Conservation (phyloP, 2,888 invertebrate genomes). For the Papilio demoleus region DNA sequence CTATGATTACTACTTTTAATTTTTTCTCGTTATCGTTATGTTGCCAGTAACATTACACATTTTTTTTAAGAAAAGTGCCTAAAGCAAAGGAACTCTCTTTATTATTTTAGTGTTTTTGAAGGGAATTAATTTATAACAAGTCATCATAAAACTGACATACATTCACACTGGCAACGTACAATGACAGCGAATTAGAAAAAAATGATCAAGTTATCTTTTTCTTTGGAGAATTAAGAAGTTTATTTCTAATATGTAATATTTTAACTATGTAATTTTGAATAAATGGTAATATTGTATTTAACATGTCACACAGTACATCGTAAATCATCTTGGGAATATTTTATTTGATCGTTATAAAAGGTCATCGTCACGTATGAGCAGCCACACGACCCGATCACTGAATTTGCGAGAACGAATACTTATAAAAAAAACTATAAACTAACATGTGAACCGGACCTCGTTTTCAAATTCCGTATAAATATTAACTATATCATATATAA, state of each 20-base stretch:
- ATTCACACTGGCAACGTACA: no score
- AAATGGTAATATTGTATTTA: constrained; percentile 1
- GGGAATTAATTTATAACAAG: neutral
- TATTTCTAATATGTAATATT: constrained; percentile 5
- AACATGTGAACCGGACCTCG: constrained; percentile 38
- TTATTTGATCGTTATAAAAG: constrained; percentile 38
- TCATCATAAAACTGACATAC: neutral
- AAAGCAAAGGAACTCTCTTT: no score
- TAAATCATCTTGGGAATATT: constrained; percentile 38
- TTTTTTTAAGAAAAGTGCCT: neutral
- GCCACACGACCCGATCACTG: constrained; percentile 34
- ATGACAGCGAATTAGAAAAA: no score
- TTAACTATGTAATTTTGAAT: neutral
- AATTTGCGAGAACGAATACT: constrained; percentile 32
- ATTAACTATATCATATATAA: no score
- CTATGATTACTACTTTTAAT: constrained; percentile 8
- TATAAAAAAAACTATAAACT: constrained; percentile 28
- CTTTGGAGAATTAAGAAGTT: no score
- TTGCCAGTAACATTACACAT: neutral
- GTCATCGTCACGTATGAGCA: constrained; percentile 39
- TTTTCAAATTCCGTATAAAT: constrained; percentile 37
- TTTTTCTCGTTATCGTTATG: neutral
- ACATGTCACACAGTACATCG: constrained; percentile 29
- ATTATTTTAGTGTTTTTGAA: neutral
- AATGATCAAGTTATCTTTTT: no score